phyloP scores from a whole-genome alignment of 2,888 invertebrate species.

The Hofmannophila pseudospretella region DNA sequence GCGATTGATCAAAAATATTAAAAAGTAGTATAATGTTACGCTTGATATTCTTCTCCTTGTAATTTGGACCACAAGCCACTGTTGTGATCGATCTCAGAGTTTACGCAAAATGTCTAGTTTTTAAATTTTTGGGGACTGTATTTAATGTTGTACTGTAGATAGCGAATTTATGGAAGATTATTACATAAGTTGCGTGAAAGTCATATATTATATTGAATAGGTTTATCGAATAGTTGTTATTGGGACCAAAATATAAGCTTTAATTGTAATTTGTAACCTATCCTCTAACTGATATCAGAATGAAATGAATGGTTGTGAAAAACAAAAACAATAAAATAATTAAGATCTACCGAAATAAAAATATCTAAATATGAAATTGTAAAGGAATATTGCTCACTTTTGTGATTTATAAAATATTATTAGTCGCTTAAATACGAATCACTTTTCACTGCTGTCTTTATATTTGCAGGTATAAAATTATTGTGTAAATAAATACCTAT shows the following conservation, averaged over 20 bases:
- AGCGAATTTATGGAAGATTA: slow-evolving; percentile 29
- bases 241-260: slow-evolving; percentile 67
- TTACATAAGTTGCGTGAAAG: slow-evolving; percentile 52
- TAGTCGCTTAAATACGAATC: too few relatives aligned
- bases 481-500: slow-evolving; percentile 12
- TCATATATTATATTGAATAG: slow-evolving; percentile 52
- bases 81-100: slow-evolving; percentile 65
- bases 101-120: slow-evolving; percentile 42
- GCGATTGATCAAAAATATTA: too few relatives aligned
- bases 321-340: too few relatives aligned
- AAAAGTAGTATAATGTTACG: too few relatives aligned
- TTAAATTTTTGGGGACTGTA: slow-evolving; percentile 38
- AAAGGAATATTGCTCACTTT: too few relatives aligned
- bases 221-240: slow-evolving; percentile 37
- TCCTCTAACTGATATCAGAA: neutral
- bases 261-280: slow-evolving; percentile 27
- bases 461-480: slow-evolving; percentile 3
- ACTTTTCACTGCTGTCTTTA: too few relatives aligned
- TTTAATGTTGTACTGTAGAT: slow-evolving; percentile 26
- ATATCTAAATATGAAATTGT: slow-evolving; percentile 1
- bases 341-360: slow-evolving; percentile 2
- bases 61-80: slow-evolving; percentile 18
- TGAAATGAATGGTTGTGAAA: slow-evolving; percentile 7
- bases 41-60: too few relatives aligned
- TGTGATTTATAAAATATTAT: too few relatives aligned